Evolutionary conservation across 2,888 invertebrate species (phyloP).

Genomic region (Camponotus fellah): DNA sequence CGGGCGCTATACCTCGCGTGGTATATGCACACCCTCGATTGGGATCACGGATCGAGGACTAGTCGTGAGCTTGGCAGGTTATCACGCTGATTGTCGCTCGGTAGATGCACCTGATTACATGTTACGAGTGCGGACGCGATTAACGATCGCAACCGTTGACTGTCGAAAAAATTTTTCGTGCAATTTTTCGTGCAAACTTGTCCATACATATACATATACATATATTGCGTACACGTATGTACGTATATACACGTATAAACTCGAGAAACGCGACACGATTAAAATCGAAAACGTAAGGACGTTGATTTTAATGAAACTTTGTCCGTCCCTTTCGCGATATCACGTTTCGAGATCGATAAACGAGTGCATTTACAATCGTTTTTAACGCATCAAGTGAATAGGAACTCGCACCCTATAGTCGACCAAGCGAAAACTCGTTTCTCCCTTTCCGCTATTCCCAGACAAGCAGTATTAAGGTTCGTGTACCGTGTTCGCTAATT

Average conservation of each 20-base stretch:
- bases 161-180: not conserved
- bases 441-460: not conserved
- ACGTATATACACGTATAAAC: too few species aligned
- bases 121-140: conserved; percentile 41
- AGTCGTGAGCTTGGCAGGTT: conserved; percentile 54
- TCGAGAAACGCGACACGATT: not conserved
- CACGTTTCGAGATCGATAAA: not conserved
- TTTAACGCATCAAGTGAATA: not conserved
- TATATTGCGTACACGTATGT: too few species aligned
- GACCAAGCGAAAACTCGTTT: conserved; percentile 31
- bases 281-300: not conserved
- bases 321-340: not conserved
- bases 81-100: conserved; percentile 53
- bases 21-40: conserved; percentile 12
- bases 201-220: not conserved
- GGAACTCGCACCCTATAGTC: not conserved
- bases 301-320: not conserved
- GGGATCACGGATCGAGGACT: conserved; percentile 56
- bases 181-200: conserved; percentile 28
- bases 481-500: conserved; percentile 35
- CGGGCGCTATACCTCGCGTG: conserved; percentile 19
- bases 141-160: conserved; percentile 1
- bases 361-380: not conserved
- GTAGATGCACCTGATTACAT: conserved; percentile 54
- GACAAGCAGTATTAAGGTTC: conserved; percentile 17